A percentile compares a stretch with the other conserved stretches of the same genome.
Evolutionary conservation across 2,888 invertebrate species (phyloP).

Genomic region (Lissocephala sabroskyi): DNA sequence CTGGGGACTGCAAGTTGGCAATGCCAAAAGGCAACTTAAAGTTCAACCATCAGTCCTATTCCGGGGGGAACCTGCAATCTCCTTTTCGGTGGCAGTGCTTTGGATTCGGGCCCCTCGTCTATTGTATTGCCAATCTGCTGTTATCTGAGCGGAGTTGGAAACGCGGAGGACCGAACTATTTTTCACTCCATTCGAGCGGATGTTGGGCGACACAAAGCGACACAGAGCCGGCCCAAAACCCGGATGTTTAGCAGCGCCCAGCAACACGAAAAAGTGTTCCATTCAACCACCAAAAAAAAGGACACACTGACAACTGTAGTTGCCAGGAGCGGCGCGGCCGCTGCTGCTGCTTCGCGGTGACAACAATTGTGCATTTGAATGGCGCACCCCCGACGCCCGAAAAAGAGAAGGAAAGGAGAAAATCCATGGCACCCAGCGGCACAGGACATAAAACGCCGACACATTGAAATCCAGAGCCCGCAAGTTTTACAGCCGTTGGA

Average conservation of each 20-base stretch:
- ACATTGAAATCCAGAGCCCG: conserved; percentile 20
- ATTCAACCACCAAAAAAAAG: conserved; percentile 14
- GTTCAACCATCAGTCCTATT: too few species aligned
- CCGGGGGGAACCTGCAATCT: too few species aligned
- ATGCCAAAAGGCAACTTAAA: too few species aligned
- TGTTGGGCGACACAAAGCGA: conserved; percentile 48
- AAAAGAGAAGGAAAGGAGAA: conserved; percentile 24
- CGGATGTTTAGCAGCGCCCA: conserved; percentile 47
- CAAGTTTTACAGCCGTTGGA: conserved; percentile 17
- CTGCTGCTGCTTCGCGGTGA: too few species aligned
- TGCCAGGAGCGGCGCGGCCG: conserved; percentile 14
- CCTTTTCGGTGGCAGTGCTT: too few species aligned
- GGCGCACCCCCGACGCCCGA: conserved; percentile 15
- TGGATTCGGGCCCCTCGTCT: too few species aligned
- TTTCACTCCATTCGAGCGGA: conserved; percentile 60
- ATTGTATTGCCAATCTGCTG: conserved; percentile 34
- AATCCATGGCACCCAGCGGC: neutral
- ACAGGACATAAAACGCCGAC: conserved; percentile 28
- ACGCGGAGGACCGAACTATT: conserved; percentile 23
- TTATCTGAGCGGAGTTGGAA: conserved; percentile 7
- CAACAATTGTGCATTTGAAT: conserved; percentile 62
- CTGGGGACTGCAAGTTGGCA: too few species aligned
- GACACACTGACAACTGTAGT: conserved; percentile 13
- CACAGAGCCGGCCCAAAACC: conserved; percentile 9
- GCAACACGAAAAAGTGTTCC: conserved; percentile 2